Conservation (phyloP, 92 coral and sea anemone genomes). For the Porites evermanni region DNA sequence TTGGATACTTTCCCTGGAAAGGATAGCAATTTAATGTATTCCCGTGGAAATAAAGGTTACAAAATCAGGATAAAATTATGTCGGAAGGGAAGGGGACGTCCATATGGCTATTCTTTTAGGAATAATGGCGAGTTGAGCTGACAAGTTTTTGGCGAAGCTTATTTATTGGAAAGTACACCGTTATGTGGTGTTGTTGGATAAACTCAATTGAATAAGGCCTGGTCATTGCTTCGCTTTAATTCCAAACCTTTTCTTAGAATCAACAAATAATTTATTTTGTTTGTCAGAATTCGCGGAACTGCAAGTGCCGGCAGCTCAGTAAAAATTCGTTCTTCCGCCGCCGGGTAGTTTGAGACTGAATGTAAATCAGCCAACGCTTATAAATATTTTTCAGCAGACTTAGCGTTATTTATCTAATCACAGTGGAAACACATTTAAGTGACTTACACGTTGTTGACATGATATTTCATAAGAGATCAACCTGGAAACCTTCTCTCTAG, state of each 20-base stretch:
- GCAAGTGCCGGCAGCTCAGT: neutral
- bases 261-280: neutral
- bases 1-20: neutral
- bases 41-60: too few species aligned
- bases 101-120: too few species aligned
- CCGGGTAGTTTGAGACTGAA: neutral
- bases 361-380: neutral
- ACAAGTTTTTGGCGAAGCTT: neutral
- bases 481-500: too few species aligned
- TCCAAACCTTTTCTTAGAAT: neutral
- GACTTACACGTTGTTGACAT: neutral
- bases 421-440: neutral
- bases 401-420: slow-evolving; percentile 2
- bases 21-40: too few species aligned
- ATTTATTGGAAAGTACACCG: neutral
- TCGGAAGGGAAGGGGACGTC: too few species aligned
- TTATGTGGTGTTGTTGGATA: neutral
- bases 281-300: neutral
- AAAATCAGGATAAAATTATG: too few species aligned
- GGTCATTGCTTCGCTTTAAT: neutral
- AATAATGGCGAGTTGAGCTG: neutral
- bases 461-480: neutral
- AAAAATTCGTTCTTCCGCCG: neutral
- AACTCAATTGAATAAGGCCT: neutral
- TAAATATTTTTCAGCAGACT: neutral